Percentiles rank a stretch among this genome's conserved stretches.
Evolutionary conservation across 2,797 vertebrate genomes (phyloP).

Genomic region (Arnoldichthys spilopterus): DNA sequence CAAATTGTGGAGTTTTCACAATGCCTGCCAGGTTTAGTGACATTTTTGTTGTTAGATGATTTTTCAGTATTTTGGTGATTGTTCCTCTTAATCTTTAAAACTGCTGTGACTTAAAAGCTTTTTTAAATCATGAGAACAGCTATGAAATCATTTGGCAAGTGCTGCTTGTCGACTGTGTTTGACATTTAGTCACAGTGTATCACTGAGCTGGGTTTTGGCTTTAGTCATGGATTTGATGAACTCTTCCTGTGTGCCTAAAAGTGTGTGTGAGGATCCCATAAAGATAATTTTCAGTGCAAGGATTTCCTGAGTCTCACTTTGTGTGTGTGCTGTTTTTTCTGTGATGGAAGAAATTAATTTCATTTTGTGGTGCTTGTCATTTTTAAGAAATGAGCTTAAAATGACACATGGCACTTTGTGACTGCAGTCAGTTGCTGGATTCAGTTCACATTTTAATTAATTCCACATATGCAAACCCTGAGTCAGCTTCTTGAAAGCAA

Average conservation of each 20-base stretch:
- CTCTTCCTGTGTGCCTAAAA: constrained; percentile 10
- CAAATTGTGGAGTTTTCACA: too few relatives aligned
- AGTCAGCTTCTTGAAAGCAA: not conserved
- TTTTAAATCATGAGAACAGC: not conserved
- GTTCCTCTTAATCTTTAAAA: not conserved
- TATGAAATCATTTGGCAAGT: not conserved
- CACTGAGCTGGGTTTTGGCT: constrained; percentile 13
- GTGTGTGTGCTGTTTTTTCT: constrained; percentile 10
- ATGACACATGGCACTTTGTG: not conserved
- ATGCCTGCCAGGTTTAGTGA: too few relatives aligned
- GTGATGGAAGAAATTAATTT: constrained; percentile 24
- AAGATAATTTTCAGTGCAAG: constrained; percentile 10
- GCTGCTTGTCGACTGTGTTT: not conserved
- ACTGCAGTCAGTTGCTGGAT: not conserved
- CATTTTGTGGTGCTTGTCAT: constrained; percentile 24
- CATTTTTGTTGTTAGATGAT: too few relatives aligned
- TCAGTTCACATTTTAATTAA: not conserved
- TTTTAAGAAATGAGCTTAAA: not conserved
- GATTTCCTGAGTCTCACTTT: not conserved
- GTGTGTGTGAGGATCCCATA: not conserved
- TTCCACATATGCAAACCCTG: not conserved
- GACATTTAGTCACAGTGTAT: not conserved
- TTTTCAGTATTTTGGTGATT: not conserved
- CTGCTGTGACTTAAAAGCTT: not conserved
- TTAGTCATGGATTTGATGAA: constrained; percentile 32